phyloP scores from a whole-genome alignment of 2,113 vertebrate genomes.

The Ardeotis arabs region DNA sequence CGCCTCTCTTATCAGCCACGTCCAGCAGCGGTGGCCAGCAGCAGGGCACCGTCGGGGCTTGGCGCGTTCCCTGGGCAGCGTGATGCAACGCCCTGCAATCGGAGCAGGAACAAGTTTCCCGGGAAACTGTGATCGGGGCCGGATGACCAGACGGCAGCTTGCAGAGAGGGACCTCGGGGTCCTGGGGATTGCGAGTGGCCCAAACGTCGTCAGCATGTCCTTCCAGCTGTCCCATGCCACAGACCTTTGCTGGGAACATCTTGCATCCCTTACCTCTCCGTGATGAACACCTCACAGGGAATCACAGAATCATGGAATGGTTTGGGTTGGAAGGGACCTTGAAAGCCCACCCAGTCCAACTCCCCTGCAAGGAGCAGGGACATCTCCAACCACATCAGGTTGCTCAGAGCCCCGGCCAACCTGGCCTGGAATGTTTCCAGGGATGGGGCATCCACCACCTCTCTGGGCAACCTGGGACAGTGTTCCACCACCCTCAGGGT shows the following conservation, averaged over 20 bases:
- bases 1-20: not conserved
- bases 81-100: not conserved
- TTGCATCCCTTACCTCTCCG: accelerated
- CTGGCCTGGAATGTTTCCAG: too few species aligned
- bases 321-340: too few species aligned
- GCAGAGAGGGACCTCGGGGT: too few species aligned
- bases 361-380: too few species aligned
- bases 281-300: not conserved
- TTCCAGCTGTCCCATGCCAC: not conserved
- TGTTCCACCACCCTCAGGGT: too few species aligned
- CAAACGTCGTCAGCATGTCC: accelerated
- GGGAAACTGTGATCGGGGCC: accelerated
- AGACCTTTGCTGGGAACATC: not conserved
- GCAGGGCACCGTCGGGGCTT: not conserved
- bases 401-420: too few species aligned
- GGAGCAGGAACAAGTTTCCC: not conserved
- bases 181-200: not conserved
- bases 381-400: too few species aligned
- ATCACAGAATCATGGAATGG: too few species aligned
- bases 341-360: too few species aligned
- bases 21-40: not conserved
- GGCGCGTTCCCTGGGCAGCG: not conserved
- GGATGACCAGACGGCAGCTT: not conserved
- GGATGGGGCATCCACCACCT: too few species aligned
- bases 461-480: too few species aligned